Conservation (phyloP, 2,888 invertebrate species). For the Hypselothyrea guttata region DNA sequence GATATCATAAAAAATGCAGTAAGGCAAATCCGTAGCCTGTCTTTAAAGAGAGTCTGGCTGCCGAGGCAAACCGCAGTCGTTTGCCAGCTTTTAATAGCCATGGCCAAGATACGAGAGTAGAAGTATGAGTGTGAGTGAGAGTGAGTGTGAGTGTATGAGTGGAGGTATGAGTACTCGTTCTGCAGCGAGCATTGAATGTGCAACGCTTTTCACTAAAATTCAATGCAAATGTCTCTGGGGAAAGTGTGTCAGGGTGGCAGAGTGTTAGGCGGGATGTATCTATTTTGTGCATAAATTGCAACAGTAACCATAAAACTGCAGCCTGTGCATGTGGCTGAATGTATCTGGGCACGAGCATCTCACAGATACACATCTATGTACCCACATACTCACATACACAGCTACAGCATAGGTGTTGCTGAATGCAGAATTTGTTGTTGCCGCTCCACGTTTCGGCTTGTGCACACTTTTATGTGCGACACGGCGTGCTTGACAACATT, state of each 20-base stretch:
- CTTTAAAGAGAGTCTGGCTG: too few relatives aligned
- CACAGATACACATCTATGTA: slow-evolving; percentile 3
- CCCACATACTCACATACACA: neutral
- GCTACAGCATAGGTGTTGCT: slow-evolving; percentile 58
- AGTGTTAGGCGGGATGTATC: slow-evolving; percentile 2
- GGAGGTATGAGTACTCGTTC: too few relatives aligned
- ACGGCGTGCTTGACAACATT: slow-evolving; percentile 64
- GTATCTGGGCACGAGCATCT: slow-evolving; percentile 40
- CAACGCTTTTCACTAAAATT: slow-evolving; percentile 58
- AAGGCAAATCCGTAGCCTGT: too few relatives aligned
- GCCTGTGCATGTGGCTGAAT: slow-evolving; percentile 53
- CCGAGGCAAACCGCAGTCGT: slow-evolving; percentile 41
- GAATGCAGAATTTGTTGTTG: slow-evolving; percentile 50
- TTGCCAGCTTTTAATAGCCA: slow-evolving; percentile 42
- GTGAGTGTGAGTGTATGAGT: neutral
- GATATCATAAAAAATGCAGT: too few relatives aligned
- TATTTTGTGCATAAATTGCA: slow-evolving; percentile 67
- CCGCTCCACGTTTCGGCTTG: slow-evolving; percentile 47
- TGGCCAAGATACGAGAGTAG: slow-evolving; percentile 29
- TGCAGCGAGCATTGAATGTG: slow-evolving; percentile 56
- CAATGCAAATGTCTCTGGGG: slow-evolving; percentile 35
- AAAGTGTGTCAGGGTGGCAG: slow-evolving; percentile 4
- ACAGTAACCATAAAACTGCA: slow-evolving; percentile 61
- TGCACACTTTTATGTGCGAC: slow-evolving; percentile 61
- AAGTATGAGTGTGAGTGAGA: slow-evolving; percentile 17